A percentile compares a stretch with the other conserved stretches of the same genome.
Conservation (phyloP, 2,113 vertebrate species). For the Myotis yumanensis region DNA sequence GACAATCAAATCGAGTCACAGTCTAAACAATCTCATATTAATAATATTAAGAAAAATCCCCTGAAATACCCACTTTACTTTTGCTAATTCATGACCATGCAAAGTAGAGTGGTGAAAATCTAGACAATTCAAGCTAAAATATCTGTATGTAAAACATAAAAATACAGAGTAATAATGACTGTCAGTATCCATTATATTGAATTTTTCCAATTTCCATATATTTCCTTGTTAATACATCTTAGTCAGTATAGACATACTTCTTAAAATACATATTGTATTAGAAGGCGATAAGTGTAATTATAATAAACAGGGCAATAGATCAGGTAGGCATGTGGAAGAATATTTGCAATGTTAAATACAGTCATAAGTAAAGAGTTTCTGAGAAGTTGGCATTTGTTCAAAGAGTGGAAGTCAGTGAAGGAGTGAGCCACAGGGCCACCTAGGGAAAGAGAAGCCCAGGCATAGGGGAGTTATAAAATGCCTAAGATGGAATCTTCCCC, state of each 20-base stretch:
- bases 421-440: neutral
- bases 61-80: neutral
- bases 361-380: neutral
- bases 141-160: neutral
- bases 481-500: neutral
- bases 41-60: neutral
- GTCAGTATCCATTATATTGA: neutral
- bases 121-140: neutral
- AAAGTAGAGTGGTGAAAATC: neutral
- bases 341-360: neutral
- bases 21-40: neutral
- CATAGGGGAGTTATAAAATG: fast-evolving
- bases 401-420: neutral
- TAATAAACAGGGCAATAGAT: neutral
- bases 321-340: neutral
- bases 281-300: neutral
- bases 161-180: neutral
- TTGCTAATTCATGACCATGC: neutral
- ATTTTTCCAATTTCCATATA: neutral
- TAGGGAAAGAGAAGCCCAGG: neutral
- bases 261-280: neutral
- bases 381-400: neutral
- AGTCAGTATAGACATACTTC: neutral
- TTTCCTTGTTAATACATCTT: neutral
- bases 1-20: neutral